Evolutionary conservation across 2,888 invertebrate species (phyloP), one percentile per base, ranked within the genome.

Genomic region (Noctua fimbriata): DNA sequence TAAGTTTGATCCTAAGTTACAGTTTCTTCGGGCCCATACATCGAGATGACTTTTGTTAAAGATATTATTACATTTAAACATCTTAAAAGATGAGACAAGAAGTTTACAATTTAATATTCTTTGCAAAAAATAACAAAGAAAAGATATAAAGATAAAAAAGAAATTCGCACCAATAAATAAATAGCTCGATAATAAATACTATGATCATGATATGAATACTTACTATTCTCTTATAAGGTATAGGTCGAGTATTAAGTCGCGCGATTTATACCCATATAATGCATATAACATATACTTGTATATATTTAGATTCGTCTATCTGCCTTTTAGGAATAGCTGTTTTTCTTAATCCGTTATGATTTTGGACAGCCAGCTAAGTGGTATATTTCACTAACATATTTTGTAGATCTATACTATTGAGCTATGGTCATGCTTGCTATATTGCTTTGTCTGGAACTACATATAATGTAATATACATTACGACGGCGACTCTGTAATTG

Each of bases 111-210:
- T 52, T 41, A 41, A 81, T 28, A 41, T 66, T 55, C 63, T 73
- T 69, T 73, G 63, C 49, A 63, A 32, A 67, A 83, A 69, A n/a
- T 72, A 69, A 71, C 65, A 82, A 78, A 12, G 28, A 47, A 55
- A 41, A 18, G 0, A 60, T 44, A 72, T 32, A 58, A 69, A 79
- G 36, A 36, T 65, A 67, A 41, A 67, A 67, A 67, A 65, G 16
- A 65, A 77, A 74, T 9, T 52, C 81, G 84, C 84, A 84, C 76
- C 84, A 72, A 80, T 84, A 73, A 79, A 83, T 70, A 63, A 65
- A 69, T 41, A 76, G 70, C 47, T 70, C 28, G 66, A 47, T 76
- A 71, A 49, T 73, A 52, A 69, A 73, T 76, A 84, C 28, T 63
- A 71, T 49, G 41, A 67, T 63, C 84, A 83, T 70, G 60, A 80